Conservation (phyloP, 2,888 invertebrate genomes). For the Perdita meconis region DNA sequence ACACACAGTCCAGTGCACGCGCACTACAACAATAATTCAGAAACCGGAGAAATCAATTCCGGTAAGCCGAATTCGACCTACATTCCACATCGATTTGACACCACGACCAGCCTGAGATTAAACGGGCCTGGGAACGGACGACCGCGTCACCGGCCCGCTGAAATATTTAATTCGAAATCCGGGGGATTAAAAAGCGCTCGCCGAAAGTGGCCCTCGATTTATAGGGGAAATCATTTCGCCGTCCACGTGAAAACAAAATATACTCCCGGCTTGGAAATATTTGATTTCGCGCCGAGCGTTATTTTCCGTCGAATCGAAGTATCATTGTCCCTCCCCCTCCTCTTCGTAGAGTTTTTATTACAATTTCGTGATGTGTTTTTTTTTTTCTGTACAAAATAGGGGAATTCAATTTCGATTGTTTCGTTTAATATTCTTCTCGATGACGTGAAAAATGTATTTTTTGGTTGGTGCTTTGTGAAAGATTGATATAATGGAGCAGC, state of each 20-base stretch:
- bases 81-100: conserved; percentile 70
- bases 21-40: conserved; percentile 54
- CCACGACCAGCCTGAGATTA: conserved; percentile 62
- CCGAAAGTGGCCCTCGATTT: conserved; percentile 34
- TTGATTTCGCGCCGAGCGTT: background rate
- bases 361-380: background rate
- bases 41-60: conserved; percentile 69
- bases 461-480: too few species aligned
- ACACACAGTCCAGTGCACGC: conserved; percentile 26
- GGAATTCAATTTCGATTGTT: background rate
- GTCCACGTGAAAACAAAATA: background rate
- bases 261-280: background rate
- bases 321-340: too few species aligned
- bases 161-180: conserved; percentile 69
- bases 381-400: background rate
- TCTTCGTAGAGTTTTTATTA: background rate
- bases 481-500: too few species aligned
- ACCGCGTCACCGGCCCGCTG: conserved; percentile 60
- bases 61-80: conserved; percentile 72
- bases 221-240: conserved; percentile 31
- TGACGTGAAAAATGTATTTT: too few species aligned
- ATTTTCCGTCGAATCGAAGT: background rate
- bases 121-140: conserved; percentile 58
- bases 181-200: conserved; percentile 61
- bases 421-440: too few species aligned